Percentiles rank a stretch among this genome's conserved stretches.
Conservation (phyloP, 2,888 invertebrate species). For the Epinotia brunnichana region DNA sequence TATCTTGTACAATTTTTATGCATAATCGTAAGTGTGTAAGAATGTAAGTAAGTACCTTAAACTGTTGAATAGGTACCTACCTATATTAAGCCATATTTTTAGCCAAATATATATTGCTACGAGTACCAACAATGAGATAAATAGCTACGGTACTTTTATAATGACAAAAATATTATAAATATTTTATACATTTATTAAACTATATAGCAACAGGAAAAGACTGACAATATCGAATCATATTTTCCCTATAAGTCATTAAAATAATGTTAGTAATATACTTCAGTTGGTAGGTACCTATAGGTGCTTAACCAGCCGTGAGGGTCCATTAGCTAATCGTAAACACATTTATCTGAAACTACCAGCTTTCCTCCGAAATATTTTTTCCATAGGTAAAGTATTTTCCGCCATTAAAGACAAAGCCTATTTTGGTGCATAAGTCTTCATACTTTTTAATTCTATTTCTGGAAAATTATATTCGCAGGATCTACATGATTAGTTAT, state of each 20-base stretch:
- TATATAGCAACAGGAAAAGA: conserved; percentile 9
- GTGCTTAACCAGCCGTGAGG: background rate
- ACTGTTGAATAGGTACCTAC: no score
- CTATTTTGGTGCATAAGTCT: background rate
- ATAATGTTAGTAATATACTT: background rate
- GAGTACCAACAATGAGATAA: no score
- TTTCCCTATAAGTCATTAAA: conserved; percentile 23
- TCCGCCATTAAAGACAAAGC: no score
- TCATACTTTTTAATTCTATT: background rate
- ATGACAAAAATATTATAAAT: background rate
- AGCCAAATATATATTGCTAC: no score
- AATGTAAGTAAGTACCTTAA: no score
- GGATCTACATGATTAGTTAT: no score
- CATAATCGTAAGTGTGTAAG: no score
- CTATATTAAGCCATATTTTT: no score
- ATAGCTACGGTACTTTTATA: no score
- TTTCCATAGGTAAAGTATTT: no score
- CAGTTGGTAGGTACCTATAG: background rate
- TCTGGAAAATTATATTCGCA: background rate
- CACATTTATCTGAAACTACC: background rate
- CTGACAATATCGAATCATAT: background rate
- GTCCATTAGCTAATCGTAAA: background rate
- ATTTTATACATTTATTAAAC: background rate
- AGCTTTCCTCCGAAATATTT: no score
- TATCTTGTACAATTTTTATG: no score